Conservation (phyloP, 2,113 vertebrate species). For the Salvator merianae region DNA sequence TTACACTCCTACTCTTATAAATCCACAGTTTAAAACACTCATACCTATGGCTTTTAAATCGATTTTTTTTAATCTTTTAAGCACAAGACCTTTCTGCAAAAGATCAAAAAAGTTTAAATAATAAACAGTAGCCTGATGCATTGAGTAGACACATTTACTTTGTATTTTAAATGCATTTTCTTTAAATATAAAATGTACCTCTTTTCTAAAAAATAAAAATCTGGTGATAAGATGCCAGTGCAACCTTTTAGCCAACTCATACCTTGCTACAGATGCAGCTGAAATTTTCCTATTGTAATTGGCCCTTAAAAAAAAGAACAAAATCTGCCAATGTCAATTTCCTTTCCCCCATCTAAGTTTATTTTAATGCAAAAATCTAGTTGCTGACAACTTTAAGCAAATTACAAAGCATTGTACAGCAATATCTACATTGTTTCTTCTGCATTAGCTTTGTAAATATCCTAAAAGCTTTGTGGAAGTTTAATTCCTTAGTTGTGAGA, state of each 20-base stretch:
- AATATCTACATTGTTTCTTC: conserved; percentile 61
- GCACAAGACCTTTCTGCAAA: conserved; percentile 73
- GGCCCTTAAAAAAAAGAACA: conserved; percentile 38
- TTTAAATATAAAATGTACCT: conserved; percentile 62
- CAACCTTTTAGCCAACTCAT: conserved; percentile 67
- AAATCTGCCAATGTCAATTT: conserved; percentile 41
- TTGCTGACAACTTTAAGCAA: conserved; percentile 66
- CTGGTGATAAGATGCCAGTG: conserved; percentile 69
- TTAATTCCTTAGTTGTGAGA: conserved; percentile 63
- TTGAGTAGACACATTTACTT: conserved; percentile 64
- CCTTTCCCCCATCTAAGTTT: conserved; percentile 38
- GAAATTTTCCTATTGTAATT: conserved; percentile 53
- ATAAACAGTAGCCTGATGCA: conserved; percentile 72
- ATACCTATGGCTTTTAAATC: conserved; percentile 79
- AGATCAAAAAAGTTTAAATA: conserved; percentile 55
- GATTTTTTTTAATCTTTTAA: conserved; percentile 55
- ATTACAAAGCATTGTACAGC: conserved; percentile 67
- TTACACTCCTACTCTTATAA: conserved; percentile 75
- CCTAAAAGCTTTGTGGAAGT: conserved; percentile 64
- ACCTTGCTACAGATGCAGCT: conserved; percentile 63
- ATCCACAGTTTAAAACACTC: conserved; percentile 73
- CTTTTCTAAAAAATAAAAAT: conserved; percentile 52
- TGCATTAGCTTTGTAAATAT: conserved; percentile 61
- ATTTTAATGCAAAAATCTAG: conserved; percentile 51
- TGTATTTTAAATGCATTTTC: conserved; percentile 13